A percentile compares a stretch with the other conserved stretches of the same genome.
phyloP scores from a whole-genome alignment of 2,797 vertebrate species.

The Kryptolebias ocellatus region DNA sequence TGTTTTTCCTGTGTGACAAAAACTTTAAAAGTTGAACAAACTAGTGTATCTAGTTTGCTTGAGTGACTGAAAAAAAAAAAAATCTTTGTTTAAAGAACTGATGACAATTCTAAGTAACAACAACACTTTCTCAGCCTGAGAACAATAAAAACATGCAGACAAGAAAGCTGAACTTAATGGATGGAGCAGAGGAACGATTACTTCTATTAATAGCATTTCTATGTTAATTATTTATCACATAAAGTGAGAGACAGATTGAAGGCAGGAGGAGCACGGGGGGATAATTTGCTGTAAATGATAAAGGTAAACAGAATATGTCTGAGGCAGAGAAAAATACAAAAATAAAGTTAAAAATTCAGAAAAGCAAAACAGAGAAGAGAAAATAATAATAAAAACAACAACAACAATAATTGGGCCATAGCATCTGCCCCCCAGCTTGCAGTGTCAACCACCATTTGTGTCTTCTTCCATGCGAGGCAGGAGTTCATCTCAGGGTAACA shows the following conservation, averaged over 20 bases:
- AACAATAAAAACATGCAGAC: slow-evolving; percentile 37
- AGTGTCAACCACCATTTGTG: slow-evolving; percentile 50
- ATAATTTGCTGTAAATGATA: slow-evolving; percentile 2
- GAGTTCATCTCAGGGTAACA: slow-evolving; percentile 11
- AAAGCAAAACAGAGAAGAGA: slow-evolving; percentile 4
- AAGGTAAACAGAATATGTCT: slow-evolving; percentile 3
- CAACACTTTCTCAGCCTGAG: slow-evolving; percentile 35
- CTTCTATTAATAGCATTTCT: slow-evolving; percentile 59
- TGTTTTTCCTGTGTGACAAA: not conserved
- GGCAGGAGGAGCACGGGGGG: not conserved
- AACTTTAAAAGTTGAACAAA: slow-evolving; percentile 16
- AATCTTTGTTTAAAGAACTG: not conserved
- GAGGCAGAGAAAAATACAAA: slow-evolving; percentile 9
- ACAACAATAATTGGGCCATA: slow-evolving; percentile 36
- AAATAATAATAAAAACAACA: slow-evolving; percentile 3
- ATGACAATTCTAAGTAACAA: slow-evolving; percentile 30
- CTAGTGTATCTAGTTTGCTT: not conserved
- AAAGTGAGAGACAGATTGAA: slow-evolving; percentile 41
- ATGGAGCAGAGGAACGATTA: slow-evolving; percentile 27
- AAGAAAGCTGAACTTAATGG: slow-evolving; percentile 44
- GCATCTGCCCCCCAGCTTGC: slow-evolving; percentile 24
- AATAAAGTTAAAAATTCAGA: not conserved
- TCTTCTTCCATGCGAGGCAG: slow-evolving; percentile 14
- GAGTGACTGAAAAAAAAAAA: not conserved
- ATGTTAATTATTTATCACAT: slow-evolving; percentile 69